A percentile compares a stretch with the other conserved stretches of the same genome.
Evolutionary conservation across 2,113 vertebrate genomes (phyloP).

Genomic region (Probosciger aterrimus): DNA sequence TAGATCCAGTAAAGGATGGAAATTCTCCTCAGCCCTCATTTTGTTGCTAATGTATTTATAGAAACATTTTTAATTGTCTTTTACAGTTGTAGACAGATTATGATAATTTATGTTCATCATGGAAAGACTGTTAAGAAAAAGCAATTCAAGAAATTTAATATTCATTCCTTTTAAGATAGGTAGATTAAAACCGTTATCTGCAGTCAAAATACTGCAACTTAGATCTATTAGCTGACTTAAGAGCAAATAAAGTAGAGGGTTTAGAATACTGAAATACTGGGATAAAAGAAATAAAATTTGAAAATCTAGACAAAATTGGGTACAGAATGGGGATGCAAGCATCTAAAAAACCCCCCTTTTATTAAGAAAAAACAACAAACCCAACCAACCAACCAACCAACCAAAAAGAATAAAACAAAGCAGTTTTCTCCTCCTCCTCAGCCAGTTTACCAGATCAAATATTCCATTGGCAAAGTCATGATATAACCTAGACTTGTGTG

Average conservation of each 20-base stretch:
- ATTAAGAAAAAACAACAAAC: not conserved
- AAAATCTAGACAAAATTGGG: not conserved
- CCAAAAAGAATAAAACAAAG: not conserved
- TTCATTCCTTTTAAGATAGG: not conserved
- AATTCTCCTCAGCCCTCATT: not conserved
- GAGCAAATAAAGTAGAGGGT: not conserved
- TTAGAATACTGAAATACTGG: not conserved
- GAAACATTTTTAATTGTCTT: not conserved
- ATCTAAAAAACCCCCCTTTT: rapidly evolving
- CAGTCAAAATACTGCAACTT: not conserved
- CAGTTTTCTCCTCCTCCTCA: not conserved
- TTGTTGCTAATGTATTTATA: not conserved
- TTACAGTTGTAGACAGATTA: not conserved
- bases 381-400: not conserved
- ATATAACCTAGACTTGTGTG: not conserved
- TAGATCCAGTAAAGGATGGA: not conserved
- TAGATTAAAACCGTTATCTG: not conserved
- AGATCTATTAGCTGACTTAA: not conserved
- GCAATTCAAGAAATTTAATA: not conserved
- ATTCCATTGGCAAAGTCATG: not conserved
- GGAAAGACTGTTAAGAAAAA: not conserved
- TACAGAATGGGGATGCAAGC: not conserved
- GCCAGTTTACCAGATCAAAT: not conserved
- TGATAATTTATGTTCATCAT: not conserved
- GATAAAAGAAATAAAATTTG: not conserved